Base-by-base conservation (phyloP, 1,140 invertebrate genomes). In the Subanguina moxae region DNA sequence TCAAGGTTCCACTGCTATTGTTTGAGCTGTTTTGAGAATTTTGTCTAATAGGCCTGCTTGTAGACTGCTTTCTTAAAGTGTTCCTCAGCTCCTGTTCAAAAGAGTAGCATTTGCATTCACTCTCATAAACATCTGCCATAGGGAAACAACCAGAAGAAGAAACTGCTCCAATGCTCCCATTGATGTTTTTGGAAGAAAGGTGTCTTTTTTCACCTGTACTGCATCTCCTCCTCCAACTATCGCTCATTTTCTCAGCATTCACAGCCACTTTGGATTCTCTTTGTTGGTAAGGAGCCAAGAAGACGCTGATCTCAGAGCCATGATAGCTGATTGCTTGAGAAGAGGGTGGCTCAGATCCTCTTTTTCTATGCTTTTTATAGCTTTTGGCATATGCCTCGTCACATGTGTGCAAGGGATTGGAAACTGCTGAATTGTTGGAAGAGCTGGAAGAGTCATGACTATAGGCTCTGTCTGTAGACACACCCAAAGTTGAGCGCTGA, bases 221-320 rank as follows among this genome's bases (percentile, higher is more conserved):
- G 48, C 48, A 52, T 15, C 48, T 52, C 17, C 48, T 52, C 17
- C 48, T 52, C 48, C 48, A 52, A 15, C 48, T 52, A 25, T 52
- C 48, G 8, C 48, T 25, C n/a, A 8, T 52, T 52, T 19, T 52
- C 3, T 21, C 23, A 7, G 48, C 48, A 52, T 25, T 52, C 3
- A 52, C 48, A 19, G 48, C n/a, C n/a, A 52, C 48, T 52, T 45
- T 52, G n/a, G 48, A 3, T 15, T 52, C 48, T 21, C 15, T 21
- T 19, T 52, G 48, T 21, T 25, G n/a, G 23, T 52, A 21, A 21
- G 48, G 48, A 21, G 48, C 48, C 48, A 52, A 15, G 23, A 52
- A 52, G 8, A 52, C 48, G 23, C 48, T 52, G 23, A 52, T 52
- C 48, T 52, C 48, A 25, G 48, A 52, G n/a, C 48, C 48, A 52